Evolutionary conservation across 2,113 vertebrate genomes (phyloP).

Genomic region (Atlantisia rogersi): DNA sequence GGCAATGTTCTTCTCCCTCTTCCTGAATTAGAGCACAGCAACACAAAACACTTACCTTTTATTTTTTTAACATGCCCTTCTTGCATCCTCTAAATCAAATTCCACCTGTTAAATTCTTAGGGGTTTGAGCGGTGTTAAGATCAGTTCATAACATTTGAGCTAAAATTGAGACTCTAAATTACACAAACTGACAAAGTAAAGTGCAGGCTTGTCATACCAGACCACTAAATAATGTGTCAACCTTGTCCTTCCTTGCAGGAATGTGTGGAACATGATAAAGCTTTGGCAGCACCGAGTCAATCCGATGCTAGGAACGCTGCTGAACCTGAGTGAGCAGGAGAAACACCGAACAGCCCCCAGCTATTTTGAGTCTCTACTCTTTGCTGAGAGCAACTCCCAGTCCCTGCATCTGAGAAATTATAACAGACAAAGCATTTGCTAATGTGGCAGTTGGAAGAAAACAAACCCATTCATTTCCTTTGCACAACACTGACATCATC

Average conservation of each 20-base stretch:
- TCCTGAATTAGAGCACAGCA: background rate
- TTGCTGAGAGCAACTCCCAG: background rate
- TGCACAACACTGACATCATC: fast-evolving
- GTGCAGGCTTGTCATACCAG: background rate
- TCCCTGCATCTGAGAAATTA: background rate
- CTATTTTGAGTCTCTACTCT: background rate
- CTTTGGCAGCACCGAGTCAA: background rate
- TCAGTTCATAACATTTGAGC: fast-evolving
- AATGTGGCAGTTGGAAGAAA: background rate
- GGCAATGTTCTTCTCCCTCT: background rate
- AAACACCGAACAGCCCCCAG: background rate
- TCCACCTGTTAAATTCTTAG: background rate
- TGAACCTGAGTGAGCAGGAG: background rate
- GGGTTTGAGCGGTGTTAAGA: too few species aligned
- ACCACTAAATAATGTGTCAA: background rate
- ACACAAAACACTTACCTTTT: background rate
- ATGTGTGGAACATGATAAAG: fast-evolving
- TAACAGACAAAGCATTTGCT: background rate
- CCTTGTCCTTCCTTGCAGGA: background rate
- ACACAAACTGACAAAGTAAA: background rate
- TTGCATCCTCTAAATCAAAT: background rate
- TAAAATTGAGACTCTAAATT: background rate
- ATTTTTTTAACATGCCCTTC: background rate
- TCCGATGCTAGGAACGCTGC: background rate
- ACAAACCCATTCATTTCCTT: background rate